Evolutionary conservation across 2,797 vertebrate genomes (phyloP).

Genomic region (Poecilia gillii): DNA sequence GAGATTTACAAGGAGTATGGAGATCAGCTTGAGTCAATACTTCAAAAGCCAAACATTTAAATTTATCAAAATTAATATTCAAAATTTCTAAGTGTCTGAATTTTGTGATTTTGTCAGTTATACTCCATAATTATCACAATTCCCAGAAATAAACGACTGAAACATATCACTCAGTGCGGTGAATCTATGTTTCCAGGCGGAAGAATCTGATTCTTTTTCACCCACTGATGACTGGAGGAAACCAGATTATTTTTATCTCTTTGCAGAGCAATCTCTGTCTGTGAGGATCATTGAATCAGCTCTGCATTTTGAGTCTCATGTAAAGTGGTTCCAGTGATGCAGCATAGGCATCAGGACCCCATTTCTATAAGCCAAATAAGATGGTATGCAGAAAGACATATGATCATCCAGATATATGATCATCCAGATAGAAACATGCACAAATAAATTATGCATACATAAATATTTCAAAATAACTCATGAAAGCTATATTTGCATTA

Average conservation of each 20-base stretch:
- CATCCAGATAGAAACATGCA: background rate
- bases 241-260: constrained; percentile 4
- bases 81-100: background rate
- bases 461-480: background rate
- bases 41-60: background rate
- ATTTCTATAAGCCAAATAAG: background rate
- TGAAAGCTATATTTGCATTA: background rate
- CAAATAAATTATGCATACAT: background rate
- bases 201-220: background rate
- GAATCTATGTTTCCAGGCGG: background rate
- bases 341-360: background rate
- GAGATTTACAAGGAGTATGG: background rate
- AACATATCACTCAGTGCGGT: background rate
- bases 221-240: constrained; percentile 4
- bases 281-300: constrained; percentile 2
- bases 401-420: background rate
- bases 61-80: background rate
- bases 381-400: background rate
- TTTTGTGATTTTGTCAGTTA: too few relatives aligned
- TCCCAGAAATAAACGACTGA: background rate
- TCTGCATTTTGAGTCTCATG: background rate
- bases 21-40: background rate
- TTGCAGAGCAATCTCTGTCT: background rate
- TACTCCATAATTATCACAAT: background rate
- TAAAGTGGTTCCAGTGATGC: background rate